A percentile compares a stretch with the other conserved stretches of the same genome.
phyloP scores from a whole-genome alignment of 64 coral and sea anemone species.

The Actinia equina region DNA sequence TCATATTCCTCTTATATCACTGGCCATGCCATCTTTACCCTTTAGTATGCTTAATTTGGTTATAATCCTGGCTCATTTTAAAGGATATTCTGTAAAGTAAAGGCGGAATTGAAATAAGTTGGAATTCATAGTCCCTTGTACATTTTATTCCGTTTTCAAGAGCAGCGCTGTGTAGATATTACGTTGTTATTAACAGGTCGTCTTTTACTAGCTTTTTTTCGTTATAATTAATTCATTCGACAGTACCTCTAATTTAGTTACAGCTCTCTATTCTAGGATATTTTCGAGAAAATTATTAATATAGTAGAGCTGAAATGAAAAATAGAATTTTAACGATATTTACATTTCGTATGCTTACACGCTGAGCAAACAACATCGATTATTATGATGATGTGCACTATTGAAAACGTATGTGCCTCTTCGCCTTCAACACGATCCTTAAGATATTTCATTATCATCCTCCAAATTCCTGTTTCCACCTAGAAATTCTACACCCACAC shows the following conservation, averaged over 20 bases:
- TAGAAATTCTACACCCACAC: background rate
- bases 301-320: background rate
- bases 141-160: background rate
- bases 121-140: background rate
- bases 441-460: background rate
- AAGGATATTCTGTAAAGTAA: background rate
- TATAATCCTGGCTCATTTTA: background rate
- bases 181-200: slow-evolving; percentile 24
- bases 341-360: slow-evolving; percentile 13
- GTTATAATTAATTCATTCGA: slow-evolving; percentile 15
- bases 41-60: background rate
- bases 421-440: background rate
- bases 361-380: background rate
- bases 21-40: background rate
- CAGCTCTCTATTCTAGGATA: background rate
- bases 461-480: slow-evolving; percentile 3
- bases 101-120: background rate
- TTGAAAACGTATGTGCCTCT: background rate
- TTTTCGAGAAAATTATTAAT: background rate
- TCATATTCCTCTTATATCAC: background rate
- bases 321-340: background rate
- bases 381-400: background rate
- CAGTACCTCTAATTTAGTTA: background rate
- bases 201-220: background rate
- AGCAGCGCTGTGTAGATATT: background rate